A percentile compares a stretch with the other conserved stretches of the same genome.
Evolutionary conservation across 2,113 vertebrate species (phyloP).

Genomic region (Sisor rabdophorus): DNA sequence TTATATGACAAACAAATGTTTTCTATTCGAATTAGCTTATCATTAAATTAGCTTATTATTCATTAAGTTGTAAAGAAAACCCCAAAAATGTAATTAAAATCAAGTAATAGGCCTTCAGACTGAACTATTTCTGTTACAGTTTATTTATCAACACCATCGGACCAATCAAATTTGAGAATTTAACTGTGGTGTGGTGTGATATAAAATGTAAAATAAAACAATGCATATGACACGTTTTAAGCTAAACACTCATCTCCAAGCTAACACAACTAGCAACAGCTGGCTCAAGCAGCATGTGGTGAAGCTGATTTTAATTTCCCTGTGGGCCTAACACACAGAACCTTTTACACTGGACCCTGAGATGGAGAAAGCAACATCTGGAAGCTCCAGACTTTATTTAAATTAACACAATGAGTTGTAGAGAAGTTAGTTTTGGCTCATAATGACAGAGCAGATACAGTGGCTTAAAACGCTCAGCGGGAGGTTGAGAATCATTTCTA

Average conservation of each 20-base stretch:
- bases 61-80: too few relatives aligned
- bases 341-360: constrained; percentile 28
- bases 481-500: constrained; percentile 30
- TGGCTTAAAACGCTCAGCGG: constrained; percentile 3
- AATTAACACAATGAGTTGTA: constrained; percentile 64
- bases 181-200: background rate
- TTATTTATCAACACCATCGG: background rate
- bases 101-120: too few relatives aligned
- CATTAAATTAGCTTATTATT: too few relatives aligned
- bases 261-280: constrained; percentile 44
- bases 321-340: background rate
- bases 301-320: constrained; percentile 37
- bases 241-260: background rate
- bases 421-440: constrained; percentile 44
- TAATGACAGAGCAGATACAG: constrained; percentile 9
- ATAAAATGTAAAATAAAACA: background rate
- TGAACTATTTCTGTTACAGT: too few relatives aligned
- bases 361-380: constrained; percentile 64
- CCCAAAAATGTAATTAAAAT: too few relatives aligned
- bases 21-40: too few relatives aligned
- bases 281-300: constrained; percentile 34
- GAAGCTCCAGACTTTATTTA: constrained; percentile 71
- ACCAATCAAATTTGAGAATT: background rate
- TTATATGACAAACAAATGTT: too few relatives aligned
- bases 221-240: background rate